phyloP scores from a whole-genome alignment of 2,113 vertebrate species.

The Egretta garzetta region DNA sequence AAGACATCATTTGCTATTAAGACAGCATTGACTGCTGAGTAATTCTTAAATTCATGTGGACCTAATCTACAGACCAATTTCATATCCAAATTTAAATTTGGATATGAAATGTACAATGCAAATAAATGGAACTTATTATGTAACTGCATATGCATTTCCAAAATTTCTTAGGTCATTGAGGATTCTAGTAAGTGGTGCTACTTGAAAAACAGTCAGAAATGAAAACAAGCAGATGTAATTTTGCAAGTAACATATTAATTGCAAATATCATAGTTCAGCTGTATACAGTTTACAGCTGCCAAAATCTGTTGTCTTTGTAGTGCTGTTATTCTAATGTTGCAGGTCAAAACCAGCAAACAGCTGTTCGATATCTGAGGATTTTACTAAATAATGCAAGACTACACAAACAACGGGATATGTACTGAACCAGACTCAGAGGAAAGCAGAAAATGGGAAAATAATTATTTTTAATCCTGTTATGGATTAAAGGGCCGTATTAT shows the following conservation, averaged over 20 bases:
- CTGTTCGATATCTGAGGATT: conserved; percentile 41
- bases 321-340: conserved; percentile 20
- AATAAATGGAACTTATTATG: not conserved
- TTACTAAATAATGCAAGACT: conserved; percentile 54
- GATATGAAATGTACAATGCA: not conserved
- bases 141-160: not conserved
- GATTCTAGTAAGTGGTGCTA: not conserved
- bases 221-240: conserved; percentile 37
- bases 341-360: conserved; percentile 56
- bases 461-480: conserved; percentile 51
- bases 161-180: not conserved
- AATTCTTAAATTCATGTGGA: not conserved
- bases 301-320: conserved; percentile 45
- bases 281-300: conserved; percentile 28
- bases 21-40: not conserved
- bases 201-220: conserved; percentile 18
- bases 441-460: conserved; percentile 31
- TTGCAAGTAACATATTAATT: conserved; percentile 45
- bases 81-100: not conserved
- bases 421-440: not conserved
- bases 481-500: not conserved
- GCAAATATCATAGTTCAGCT: conserved; percentile 30
- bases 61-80: not conserved
- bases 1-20: not conserved
- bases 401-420: conserved; percentile 28